Conservation (phyloP, 2,113 vertebrate species). For the Arvicanthis niloticus region DNA sequence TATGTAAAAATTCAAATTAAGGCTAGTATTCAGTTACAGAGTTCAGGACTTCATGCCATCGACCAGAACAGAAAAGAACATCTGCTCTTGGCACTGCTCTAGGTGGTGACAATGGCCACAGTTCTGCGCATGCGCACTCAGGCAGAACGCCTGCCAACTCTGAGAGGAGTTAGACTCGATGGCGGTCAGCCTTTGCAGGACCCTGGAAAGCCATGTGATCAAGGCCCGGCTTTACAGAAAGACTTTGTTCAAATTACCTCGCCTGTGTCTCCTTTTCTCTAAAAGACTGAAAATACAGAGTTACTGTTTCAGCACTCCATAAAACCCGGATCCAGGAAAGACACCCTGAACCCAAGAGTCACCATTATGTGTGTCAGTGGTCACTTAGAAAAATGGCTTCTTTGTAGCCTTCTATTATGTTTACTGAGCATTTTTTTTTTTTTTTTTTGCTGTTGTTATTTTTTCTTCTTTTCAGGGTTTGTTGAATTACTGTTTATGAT, state of each 20-base stretch:
- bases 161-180: neutral
- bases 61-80: constrained; percentile 43
- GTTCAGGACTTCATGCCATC: constrained; percentile 52
- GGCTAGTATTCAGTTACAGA: constrained; percentile 65
- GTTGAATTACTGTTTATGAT: constrained; percentile 66
- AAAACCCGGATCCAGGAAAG: constrained; percentile 66
- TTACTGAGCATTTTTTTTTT: constrained; percentile 43
- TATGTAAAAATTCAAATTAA: constrained; percentile 79
- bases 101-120: constrained; percentile 15
- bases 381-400: constrained; percentile 44
- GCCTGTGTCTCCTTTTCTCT: constrained; percentile 26
- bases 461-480: constrained; percentile 27
- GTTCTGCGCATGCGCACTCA: neutral
- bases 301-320: constrained; percentile 30
- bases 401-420: constrained; percentile 63
- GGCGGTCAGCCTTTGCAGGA: neutral
- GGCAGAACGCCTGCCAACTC: neutral
- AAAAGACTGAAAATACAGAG: constrained; percentile 44
- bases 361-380: constrained; percentile 30
- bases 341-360: constrained; percentile 29
- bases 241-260: constrained; percentile 30
- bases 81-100: constrained; percentile 12
- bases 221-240: neutral
- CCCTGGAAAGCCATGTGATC: neutral
- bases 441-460: neutral